Conservation (phyloP, 2,797 vertebrate genomes). For the Typhlichthys subterraneus region DNA sequence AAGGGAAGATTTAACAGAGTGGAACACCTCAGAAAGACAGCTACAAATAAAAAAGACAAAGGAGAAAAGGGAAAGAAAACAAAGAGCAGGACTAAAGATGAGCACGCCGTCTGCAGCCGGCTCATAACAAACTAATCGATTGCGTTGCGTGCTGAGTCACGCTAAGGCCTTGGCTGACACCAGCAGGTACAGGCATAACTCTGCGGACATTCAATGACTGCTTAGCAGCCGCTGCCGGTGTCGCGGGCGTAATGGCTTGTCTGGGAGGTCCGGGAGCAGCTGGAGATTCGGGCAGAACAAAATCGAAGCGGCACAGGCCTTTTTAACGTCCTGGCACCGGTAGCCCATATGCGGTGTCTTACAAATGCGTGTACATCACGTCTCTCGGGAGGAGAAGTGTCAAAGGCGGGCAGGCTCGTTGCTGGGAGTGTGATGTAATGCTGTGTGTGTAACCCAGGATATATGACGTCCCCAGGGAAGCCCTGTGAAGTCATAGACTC, state of each 20-base stretch:
- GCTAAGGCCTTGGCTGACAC: slow-evolving; percentile 30
- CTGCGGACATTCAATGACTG: slow-evolving; percentile 17
- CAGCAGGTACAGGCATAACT: slow-evolving; percentile 43
- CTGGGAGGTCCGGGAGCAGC: slow-evolving; percentile 32
- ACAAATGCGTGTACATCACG: slow-evolving; percentile 27
- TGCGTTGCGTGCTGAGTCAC: slow-evolving; percentile 47
- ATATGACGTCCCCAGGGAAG: slow-evolving; percentile 37
- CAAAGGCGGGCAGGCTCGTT: slow-evolving; percentile 49
- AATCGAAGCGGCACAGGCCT: slow-evolving; percentile 30
- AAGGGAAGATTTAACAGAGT: slow-evolving; percentile 63
- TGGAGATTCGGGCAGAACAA: slow-evolving; percentile 20
- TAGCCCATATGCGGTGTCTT: slow-evolving; percentile 17
- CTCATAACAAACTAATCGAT: slow-evolving; percentile 60
- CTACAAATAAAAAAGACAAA: slow-evolving; percentile 21
- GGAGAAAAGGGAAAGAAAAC: neutral
- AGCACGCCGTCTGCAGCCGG: slow-evolving; percentile 44
- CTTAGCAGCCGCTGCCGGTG: slow-evolving; percentile 12
- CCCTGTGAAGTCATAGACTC: slow-evolving; percentile 50
- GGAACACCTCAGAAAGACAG: slow-evolving; percentile 58
- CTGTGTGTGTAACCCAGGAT: slow-evolving; percentile 27
- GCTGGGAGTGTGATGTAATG: slow-evolving; percentile 38
- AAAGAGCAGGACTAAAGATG: slow-evolving; percentile 42
- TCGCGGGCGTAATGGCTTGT: neutral
- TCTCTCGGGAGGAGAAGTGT: slow-evolving; percentile 47
- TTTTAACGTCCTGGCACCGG: slow-evolving; percentile 22